phyloP scores from a whole-genome alignment of 2,888 invertebrate genomes.

The Branchellion lobata region DNA sequence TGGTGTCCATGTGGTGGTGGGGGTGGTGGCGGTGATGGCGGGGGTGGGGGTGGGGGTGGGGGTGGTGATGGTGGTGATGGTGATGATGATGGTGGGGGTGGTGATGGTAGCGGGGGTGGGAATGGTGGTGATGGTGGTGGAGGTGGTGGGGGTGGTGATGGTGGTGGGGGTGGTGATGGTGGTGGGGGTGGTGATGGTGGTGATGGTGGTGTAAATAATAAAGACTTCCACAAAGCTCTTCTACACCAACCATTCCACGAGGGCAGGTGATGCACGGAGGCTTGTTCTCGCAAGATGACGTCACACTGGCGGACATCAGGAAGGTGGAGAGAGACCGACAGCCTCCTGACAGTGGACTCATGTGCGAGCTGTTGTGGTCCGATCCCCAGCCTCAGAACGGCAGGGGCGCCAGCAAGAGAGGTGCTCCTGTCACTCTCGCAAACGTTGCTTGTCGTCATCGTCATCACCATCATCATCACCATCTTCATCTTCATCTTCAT shows the following conservation, averaged over 20 bases:
- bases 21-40: not conserved
- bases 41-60: not conserved
- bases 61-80: not conserved
- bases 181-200: not conserved
- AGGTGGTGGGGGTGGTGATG: too few relatives aligned
- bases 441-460: too few relatives aligned
- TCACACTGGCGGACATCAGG: conserved; percentile 87
- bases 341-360: conserved; percentile 91
- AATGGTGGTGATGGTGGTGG: conserved; percentile 70
- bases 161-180: too few relatives aligned
- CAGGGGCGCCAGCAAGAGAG: conserved; percentile 88
- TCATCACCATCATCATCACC: conserved; percentile 32
- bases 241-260: not conserved
- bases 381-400: conserved; percentile 90
- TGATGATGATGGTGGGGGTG: not conserved
- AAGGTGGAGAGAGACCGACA: conserved; percentile 87
- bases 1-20: conserved; percentile 30
- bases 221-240: too few relatives aligned
- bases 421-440: too few relatives aligned
- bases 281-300: conserved; percentile 86
- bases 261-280: conserved; percentile 93
- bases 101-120: not conserved
- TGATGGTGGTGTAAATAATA: not conserved
- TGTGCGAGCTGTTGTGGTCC: conserved; percentile 98
- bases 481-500: conserved; percentile 11